Base-by-base conservation (phyloP, 1,140 invertebrate genomes). In the Drosophila albomicans region DNA sequence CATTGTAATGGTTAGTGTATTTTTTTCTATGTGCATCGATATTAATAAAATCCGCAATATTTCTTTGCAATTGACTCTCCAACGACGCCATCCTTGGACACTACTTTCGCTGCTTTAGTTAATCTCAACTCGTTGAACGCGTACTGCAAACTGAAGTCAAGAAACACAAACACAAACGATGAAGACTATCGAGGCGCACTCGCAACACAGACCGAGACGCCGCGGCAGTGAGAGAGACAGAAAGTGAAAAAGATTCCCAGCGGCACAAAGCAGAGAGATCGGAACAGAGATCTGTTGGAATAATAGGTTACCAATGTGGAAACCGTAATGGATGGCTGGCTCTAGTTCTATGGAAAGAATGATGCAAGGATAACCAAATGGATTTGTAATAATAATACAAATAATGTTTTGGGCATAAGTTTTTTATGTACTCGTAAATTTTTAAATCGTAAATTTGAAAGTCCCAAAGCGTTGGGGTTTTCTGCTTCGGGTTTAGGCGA, bases 1-100 rank as follows among this genome's bases (percentile, higher is more conserved):
- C 41, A 11, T 70, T 43, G 25, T 70, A 89, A 56, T 84, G 85
- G 1, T 13, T 11, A 6, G 74, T 73, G 32, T 65, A 89, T 5
- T 0, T 0, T 62, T 45, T 5, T 3, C 80, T 64, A 2, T 81
- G 2, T 0, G 8, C 1, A n/a, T 78, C 32, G 5, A 88, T 68
- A 32, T 75, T 84, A 0, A 89, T 67, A 32, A 46, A 61, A 0
- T 73, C 10, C 1, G 30, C 30, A 25, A 68, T 70, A 5, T 48
- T 13, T 10, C 8, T 3, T 5, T 74, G 38, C 10, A 74, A 25
- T 11, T 11, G 25, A 5, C 13, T 4, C 1, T 74, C 65, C 8
- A 74, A 13, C 28, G 20, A 43, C 0, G 13, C 0, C 71, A 74
- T 69, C 1, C 0, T 25, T 15, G 8, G 6, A 30, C 0, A 15